Percentiles rank a stretch among this genome's conserved stretches.
Conservation (phyloP, 2,797 vertebrate genomes). For the Anguilla anguilla region DNA sequence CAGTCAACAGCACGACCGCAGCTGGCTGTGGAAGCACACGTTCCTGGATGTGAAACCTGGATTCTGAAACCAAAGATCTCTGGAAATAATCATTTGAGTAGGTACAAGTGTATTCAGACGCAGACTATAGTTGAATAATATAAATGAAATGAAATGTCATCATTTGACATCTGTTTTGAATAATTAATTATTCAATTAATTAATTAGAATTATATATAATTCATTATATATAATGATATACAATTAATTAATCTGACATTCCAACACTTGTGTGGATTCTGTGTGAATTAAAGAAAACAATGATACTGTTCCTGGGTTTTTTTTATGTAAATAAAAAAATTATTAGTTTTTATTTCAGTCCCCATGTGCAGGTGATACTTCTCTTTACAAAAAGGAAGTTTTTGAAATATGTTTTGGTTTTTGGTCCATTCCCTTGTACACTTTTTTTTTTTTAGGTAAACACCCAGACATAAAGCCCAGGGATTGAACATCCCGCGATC, state of each 20-base stretch:
- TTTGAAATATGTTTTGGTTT: background rate
- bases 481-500: background rate
- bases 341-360: background rate
- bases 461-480: constrained; percentile 12
- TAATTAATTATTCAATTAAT: background rate
- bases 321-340: background rate
- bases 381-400: background rate
- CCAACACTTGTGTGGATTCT: background rate
- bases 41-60: background rate
- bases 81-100: background rate
- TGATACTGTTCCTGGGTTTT: background rate
- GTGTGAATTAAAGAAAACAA: background rate
- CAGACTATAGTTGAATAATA: background rate
- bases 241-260: too few relatives aligned
- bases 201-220: too few relatives aligned
- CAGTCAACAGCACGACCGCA: background rate
- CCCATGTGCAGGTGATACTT: background rate
- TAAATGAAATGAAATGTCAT: background rate
- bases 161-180: background rate
- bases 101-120: background rate
- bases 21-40: background rate
- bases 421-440: background rate
- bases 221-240: too few relatives aligned
- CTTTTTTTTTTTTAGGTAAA: background rate
- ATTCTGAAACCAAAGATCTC: background rate